Percentiles rank a stretch among this genome's conserved stretches.
Conservation (phyloP, 2,797 vertebrate genomes). For the Mus caroli region DNA sequence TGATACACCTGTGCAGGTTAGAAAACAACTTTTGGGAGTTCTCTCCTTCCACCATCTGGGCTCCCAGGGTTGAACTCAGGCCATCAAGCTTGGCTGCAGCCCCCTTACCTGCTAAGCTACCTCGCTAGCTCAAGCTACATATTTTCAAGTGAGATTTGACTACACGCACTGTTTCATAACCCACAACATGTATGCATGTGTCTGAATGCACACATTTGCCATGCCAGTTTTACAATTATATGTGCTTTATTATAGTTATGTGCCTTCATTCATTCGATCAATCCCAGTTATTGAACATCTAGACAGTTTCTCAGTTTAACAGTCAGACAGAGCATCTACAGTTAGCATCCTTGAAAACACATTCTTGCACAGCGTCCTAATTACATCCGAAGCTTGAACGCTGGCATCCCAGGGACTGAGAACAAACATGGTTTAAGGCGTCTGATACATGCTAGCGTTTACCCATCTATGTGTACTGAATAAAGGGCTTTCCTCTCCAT, state of each 20-base stretch:
- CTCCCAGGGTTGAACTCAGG: not conserved
- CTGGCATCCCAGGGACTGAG: not conserved
- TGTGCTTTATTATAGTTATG: not conserved
- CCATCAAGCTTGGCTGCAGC: not conserved
- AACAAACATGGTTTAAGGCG: not conserved
- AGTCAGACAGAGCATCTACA: not conserved
- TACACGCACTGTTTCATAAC: not conserved
- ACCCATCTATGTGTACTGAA: not conserved
- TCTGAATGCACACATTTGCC: not conserved
- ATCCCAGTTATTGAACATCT: not conserved
- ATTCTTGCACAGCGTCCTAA: not conserved
- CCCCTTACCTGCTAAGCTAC: not conserved
- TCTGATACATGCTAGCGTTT: not conserved
- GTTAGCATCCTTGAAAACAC: not conserved
- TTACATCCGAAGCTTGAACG: not conserved
- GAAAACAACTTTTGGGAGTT: not conserved
- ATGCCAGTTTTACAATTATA: not conserved
- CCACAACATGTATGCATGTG: not conserved
- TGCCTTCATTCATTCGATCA: conserved; percentile 10
- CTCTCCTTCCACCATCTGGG: not conserved
- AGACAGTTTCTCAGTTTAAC: not conserved
- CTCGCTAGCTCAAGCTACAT: not conserved
- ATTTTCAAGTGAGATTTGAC: conserved; percentile 35
- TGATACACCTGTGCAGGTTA: not conserved
- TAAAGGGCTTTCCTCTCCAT: not conserved